These are phyloP conservation scores for Lucifuga dentata DNA, from an alignment of 2,113 vertebrate genomes.

Conservation along the genomic window DNA sequence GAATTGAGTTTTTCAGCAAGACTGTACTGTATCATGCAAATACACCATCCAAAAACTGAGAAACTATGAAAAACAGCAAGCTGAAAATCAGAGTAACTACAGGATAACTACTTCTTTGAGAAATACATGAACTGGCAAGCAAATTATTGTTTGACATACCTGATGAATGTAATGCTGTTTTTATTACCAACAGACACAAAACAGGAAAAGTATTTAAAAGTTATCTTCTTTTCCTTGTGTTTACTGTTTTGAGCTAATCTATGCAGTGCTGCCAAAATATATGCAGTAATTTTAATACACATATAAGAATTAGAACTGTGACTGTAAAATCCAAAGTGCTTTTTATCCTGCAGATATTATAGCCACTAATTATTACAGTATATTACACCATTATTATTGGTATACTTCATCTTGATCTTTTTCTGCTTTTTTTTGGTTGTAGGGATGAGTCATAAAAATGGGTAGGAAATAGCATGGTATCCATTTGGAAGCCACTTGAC, in stretches of 20 bases:
- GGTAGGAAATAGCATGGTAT: background rate
- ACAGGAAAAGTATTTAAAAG: slow-evolving; percentile 2
- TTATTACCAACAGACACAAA: slow-evolving; percentile 1
- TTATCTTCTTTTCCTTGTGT: slow-evolving; percentile 17
- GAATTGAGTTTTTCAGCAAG: too few species aligned
- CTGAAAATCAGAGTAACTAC: too few species aligned
- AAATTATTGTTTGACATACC: background rate
- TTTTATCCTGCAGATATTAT: too few species aligned
- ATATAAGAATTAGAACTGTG: background rate
- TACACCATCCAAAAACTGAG: too few species aligned
- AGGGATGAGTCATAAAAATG: background rate
- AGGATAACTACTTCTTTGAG: too few species aligned
- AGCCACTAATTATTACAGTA: too few species aligned
- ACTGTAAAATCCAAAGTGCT: slow-evolving; percentile 22
- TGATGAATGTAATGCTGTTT: background rate
- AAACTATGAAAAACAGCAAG: too few species aligned
- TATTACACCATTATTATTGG: background rate
- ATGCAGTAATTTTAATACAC: slow-evolving; percentile 29
- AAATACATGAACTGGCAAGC: background rate
- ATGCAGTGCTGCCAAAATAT: slow-evolving; percentile 27
- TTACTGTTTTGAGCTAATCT: slow-evolving; percentile 2
- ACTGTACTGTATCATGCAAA: too few species aligned
- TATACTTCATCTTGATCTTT: background rate
- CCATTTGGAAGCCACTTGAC: background rate
- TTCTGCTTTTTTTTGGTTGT: slow-evolving; percentile 5